phyloP scores from a whole-genome alignment of 2,888 invertebrate species.

The Lasioglossum lativentre region DNA sequence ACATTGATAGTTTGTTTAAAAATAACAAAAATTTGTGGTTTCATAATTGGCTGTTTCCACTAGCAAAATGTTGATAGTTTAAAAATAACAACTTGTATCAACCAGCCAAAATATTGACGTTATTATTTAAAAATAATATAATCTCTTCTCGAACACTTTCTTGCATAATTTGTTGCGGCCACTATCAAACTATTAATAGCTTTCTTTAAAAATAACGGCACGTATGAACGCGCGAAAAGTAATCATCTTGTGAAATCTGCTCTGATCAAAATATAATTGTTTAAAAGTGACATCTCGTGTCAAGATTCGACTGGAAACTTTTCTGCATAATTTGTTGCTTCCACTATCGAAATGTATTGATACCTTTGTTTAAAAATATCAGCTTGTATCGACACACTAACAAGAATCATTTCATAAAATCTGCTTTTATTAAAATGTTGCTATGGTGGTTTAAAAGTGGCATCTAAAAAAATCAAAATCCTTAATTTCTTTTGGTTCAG shows the following conservation, averaged over 20 bases:
- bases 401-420: no score
- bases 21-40: not conserved
- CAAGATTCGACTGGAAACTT: not conserved
- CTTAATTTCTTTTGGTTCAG: not conserved
- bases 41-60: not conserved
- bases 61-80: not conserved
- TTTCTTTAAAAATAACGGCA: not conserved
- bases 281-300: not conserved
- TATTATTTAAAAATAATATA: not conserved
- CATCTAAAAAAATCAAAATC: not conserved
- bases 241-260: not conserved
- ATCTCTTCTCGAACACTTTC: not conserved
- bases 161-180: not conserved
- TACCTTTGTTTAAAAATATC: no score
- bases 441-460: no score
- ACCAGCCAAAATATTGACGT: not conserved
- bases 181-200: not conserved
- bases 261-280: not conserved
- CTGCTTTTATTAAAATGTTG: no score
- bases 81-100: not conserved
- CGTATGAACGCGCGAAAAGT: not conserved
- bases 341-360: no score
- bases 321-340: no score
- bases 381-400: no score
- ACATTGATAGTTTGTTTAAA: not conserved